Conservation (phyloP, 2,888 invertebrate species). For the Flabesymbios commensalis region DNA sequence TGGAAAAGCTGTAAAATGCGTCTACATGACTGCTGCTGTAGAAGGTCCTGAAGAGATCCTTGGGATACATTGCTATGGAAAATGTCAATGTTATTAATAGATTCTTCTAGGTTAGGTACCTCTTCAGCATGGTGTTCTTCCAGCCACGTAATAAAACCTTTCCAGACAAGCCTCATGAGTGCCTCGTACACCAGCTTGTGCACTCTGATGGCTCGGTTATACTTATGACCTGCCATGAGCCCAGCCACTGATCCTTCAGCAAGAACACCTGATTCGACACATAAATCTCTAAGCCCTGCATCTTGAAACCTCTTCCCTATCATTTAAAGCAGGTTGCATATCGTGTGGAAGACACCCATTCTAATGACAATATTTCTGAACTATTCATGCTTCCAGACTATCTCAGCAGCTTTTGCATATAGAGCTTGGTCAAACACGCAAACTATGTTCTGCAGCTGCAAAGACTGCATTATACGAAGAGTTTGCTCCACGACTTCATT, state of each 20-base stretch:
- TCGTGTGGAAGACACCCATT: constrained; percentile 32
- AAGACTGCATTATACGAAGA: constrained; percentile 15
- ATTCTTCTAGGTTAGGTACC: background rate
- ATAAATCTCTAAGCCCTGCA: constrained; percentile 31
- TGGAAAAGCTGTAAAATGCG: background rate
- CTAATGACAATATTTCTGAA: constrained; percentile 21
- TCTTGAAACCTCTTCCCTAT: constrained; percentile 31
- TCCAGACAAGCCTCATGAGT: constrained; percentile 23
- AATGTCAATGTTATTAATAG: background rate
- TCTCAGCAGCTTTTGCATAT: constrained; percentile 34
- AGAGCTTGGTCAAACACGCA: constrained; percentile 32
- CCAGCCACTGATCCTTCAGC: constrained; percentile 29
- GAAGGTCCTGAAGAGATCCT: too few species aligned
- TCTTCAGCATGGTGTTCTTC: constrained; percentile 8
- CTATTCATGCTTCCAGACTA: constrained; percentile 26
- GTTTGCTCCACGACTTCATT: constrained; percentile 13
- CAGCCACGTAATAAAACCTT: constrained; percentile 11
- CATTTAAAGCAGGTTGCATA: constrained; percentile 27
- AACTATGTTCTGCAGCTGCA: constrained; percentile 11
- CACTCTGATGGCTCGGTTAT: constrained; percentile 14
- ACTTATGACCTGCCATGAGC: constrained; percentile 18
- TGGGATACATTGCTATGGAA: background rate
- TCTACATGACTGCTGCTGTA: too few species aligned
- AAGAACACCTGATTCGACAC: constrained; percentile 30
- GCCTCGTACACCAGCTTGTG: constrained; percentile 33